A percentile compares a stretch with the other conserved stretches of the same genome.
Evolutionary conservation across 2,113 vertebrate species (phyloP).

Genomic region (Corythornis madagascariensis): DNA sequence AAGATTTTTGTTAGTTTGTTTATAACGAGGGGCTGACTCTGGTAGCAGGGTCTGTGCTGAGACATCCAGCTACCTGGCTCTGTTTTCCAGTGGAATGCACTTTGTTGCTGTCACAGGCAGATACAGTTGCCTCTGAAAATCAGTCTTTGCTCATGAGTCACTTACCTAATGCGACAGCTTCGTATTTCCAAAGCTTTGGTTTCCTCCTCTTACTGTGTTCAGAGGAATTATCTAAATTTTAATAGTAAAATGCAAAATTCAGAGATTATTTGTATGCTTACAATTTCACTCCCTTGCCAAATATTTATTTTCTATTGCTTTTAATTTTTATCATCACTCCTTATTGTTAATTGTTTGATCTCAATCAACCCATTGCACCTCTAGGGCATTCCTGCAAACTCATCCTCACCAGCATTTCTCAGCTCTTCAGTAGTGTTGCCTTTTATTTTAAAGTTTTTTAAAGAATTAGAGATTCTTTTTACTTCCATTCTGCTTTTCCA

Average conservation of each 20-base stretch:
- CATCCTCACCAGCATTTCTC: neutral
- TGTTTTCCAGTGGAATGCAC: neutral
- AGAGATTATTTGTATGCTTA: neutral
- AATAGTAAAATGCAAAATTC: neutral
- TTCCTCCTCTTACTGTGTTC: neutral
- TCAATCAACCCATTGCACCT: neutral
- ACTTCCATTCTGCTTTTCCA: neutral
- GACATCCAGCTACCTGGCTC: neutral
- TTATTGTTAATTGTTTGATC: constrained; percentile 22
- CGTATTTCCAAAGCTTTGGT: neutral
- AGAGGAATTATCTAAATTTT: neutral
- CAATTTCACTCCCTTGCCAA: neutral
- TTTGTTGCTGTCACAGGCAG: neutral
- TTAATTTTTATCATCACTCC: neutral
- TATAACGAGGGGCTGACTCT: neutral
- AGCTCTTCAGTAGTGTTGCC: neutral
- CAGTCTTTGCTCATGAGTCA: neutral
- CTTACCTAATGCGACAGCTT: neutral
- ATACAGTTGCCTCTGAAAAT: neutral
- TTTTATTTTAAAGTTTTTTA: neutral
- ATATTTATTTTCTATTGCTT: neutral
- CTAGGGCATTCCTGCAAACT: neutral
- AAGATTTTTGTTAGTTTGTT: neutral
- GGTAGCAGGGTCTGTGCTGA: neutral
- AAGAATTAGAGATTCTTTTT: neutral